These are phyloP conservation scores for Chaetoderma sp. DNA, from an alignment of 2,888 invertebrate species.

Conservation along the genomic window DNA sequence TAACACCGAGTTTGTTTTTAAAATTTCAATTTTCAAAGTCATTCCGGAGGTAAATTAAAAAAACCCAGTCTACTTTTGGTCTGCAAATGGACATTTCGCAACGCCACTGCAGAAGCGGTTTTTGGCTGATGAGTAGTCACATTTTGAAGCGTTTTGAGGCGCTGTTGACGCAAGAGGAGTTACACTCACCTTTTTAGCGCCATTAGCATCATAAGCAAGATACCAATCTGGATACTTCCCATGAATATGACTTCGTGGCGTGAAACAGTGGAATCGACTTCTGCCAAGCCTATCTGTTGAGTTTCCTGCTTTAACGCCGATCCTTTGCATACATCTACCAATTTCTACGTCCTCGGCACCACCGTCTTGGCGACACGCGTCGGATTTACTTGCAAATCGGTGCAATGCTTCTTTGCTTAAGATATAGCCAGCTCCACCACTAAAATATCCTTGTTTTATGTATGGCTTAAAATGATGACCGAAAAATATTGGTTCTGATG, in stretches of 20 bases:
- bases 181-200: background rate
- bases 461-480: constrained; percentile 55
- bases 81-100: no score
- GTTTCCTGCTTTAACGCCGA: constrained; percentile 89
- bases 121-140: no score
- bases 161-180: no score
- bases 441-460: constrained; percentile 70
- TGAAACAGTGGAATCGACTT: constrained; percentile 93
- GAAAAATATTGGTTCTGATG: constrained; percentile 85
- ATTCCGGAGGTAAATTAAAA: no score
- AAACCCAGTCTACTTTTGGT: no score
- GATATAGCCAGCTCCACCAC: constrained; percentile 78
- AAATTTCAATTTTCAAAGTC: no score
- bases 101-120: no score
- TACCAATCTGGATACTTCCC: background rate
- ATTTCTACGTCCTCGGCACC: constrained; percentile 95
- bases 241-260: constrained; percentile 77
- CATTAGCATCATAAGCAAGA: background rate
- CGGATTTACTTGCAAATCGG: constrained; percentile 79
- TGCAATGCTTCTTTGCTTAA: constrained; percentile 83
- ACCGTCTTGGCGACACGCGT: constrained; percentile 77
- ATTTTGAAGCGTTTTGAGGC: no score
- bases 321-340: constrained; percentile 87
- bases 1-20: no score
- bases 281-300: constrained; percentile 85